These are phyloP conservation scores for Ips typographus DNA, from an alignment of 1,140 invertebrate species.

Conservation along the genomic window DNA sequence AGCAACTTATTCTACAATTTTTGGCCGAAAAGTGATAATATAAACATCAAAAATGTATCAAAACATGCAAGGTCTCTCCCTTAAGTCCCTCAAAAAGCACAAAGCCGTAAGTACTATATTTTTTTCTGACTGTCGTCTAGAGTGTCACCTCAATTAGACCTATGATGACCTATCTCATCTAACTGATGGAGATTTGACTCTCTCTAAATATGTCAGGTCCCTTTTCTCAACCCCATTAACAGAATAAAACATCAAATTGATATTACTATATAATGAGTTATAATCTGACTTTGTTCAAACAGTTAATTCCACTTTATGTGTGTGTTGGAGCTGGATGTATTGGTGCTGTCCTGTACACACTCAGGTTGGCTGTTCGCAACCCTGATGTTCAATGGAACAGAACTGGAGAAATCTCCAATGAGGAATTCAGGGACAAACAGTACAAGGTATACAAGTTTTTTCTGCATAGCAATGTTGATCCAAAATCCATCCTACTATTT, in stretches of 20 bases:
- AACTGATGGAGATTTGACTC: too few relatives aligned
- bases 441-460: constrained; percentile 70
- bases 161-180: too few relatives aligned
- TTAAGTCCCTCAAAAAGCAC: constrained; percentile 61
- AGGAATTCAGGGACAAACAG: constrained; percentile 74
- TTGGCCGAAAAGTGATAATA: too few relatives aligned
- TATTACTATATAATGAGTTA: too few relatives aligned
- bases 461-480: background rate
- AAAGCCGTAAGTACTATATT: constrained; percentile 58
- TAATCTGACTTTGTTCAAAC: constrained; percentile 38
- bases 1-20: too few relatives aligned
- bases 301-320: constrained; percentile 80
- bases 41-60: constrained; percentile 4
- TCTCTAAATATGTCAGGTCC: too few relatives aligned
- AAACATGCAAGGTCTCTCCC: constrained; percentile 55
- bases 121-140: too few relatives aligned
- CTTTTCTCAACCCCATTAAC: too few relatives aligned
- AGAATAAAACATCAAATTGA: too few relatives aligned
- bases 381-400: constrained; percentile 81
- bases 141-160: too few relatives aligned
- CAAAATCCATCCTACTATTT: constrained; percentile 6
- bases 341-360: constrained; percentile 63
- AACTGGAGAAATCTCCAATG: constrained; percentile 76
- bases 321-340: constrained; percentile 65
- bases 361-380: constrained; percentile 68